Evolutionary conservation across 2,888 invertebrate species (phyloP).

Genomic region (Sericinus montela): DNA sequence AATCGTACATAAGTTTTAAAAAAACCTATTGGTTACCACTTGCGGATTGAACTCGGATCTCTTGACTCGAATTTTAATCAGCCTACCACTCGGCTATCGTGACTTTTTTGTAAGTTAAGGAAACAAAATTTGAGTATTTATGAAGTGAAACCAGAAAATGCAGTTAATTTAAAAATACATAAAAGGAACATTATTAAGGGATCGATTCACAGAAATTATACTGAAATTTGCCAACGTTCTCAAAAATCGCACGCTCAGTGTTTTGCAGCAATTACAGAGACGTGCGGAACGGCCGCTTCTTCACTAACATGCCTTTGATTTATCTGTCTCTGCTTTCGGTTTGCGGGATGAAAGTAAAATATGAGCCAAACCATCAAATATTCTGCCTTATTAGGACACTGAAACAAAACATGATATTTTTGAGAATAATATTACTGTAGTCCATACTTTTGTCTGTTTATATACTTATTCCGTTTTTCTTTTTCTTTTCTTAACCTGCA

Average conservation of each 20-base stretch:
- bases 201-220: conserved; percentile 43
- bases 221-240: conserved; percentile 71
- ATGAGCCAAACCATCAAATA: conserved; percentile 71
- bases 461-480: too few relatives aligned
- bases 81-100: too few relatives aligned
- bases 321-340: conserved; percentile 65
- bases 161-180: background rate
- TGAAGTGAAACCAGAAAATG: background rate
- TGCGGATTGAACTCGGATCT: too few relatives aligned
- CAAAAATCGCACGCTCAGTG: conserved; percentile 67
- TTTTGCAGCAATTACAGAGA: conserved; percentile 74
- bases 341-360: conserved; percentile 64
- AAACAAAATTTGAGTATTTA: too few relatives aligned
- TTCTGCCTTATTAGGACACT: conserved; percentile 64
- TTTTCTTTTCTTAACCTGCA: too few relatives aligned
- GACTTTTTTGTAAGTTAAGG: too few relatives aligned
- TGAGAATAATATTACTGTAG: conserved; percentile 76
- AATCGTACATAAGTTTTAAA: too few relatives aligned
- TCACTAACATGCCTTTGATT: conserved; percentile 71
- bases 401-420: conserved; percentile 63
- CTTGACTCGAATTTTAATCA: too few relatives aligned
- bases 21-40: too few relatives aligned
- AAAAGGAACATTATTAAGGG: background rate
- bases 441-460: too few relatives aligned
- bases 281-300: conserved; percentile 65